phyloP scores from a whole-genome alignment of 2,888 invertebrate genomes.

The Muschampia plurimacula region DNA sequence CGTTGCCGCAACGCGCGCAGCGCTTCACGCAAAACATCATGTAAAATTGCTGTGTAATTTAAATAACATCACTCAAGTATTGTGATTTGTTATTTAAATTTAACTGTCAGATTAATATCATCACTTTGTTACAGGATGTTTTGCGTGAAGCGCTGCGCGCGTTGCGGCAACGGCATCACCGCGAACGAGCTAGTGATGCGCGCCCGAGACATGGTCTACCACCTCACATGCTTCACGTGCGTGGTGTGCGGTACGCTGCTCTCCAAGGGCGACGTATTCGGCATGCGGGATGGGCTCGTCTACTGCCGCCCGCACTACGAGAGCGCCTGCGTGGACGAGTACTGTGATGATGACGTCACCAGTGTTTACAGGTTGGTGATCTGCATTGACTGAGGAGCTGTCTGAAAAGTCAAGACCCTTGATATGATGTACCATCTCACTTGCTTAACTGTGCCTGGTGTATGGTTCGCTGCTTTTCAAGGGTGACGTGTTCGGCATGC shows the following conservation, averaged over 20 bases:
- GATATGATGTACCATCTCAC: too few relatives aligned
- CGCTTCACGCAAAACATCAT: too few relatives aligned
- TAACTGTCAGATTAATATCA: not conserved
- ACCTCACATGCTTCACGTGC: conserved; percentile 96
- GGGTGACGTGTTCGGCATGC: too few relatives aligned
- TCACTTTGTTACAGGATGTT: conserved; percentile 89
- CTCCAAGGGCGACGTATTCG: conserved; percentile 96
- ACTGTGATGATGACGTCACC: conserved; percentile 86
- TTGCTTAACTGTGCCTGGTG: too few relatives aligned
- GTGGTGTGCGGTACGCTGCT: conserved; percentile 92
- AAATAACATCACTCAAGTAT: too few relatives aligned
- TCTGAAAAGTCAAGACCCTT: not conserved
- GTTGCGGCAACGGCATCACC: conserved; percentile 94
- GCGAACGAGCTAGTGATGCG: conserved; percentile 96
- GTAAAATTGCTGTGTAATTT: too few relatives aligned
- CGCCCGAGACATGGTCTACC: conserved; percentile 94
- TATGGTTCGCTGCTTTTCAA: too few relatives aligned
- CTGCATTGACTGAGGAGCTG: not conserved
- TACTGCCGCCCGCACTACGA: conserved; percentile 88
- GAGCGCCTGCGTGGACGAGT: conserved; percentile 86
- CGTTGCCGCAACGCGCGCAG: too few relatives aligned
- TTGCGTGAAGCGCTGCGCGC: conserved; percentile 93
- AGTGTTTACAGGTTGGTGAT: conserved; percentile 71
- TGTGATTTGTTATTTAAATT: too few relatives aligned
- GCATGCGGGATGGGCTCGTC: conserved; percentile 91